Conservation (phyloP, 2,797 vertebrate genomes). For the Corythornis leucogaster region DNA sequence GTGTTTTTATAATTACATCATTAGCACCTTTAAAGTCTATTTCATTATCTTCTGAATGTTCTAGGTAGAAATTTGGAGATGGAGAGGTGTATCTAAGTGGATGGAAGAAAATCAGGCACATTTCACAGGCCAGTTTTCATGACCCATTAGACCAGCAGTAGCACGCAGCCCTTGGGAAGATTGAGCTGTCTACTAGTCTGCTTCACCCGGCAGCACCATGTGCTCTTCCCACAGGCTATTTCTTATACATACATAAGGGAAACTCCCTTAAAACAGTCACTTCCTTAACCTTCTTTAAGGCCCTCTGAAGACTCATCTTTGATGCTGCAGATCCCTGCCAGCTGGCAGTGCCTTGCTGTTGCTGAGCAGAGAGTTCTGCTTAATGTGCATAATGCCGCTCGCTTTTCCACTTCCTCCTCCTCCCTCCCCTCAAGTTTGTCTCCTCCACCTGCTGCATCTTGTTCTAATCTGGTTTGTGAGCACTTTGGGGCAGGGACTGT, state of each 20-base stretch:
- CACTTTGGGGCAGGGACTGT: conserved; percentile 61
- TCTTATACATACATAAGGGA: conserved; percentile 43
- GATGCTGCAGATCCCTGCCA: conserved; percentile 50
- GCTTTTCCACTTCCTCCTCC: conserved; percentile 53
- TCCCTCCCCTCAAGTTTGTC: conserved; percentile 51
- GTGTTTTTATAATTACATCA: conserved; percentile 25
- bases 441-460: conserved; percentile 68
- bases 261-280: conserved; percentile 57
- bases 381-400: neutral
- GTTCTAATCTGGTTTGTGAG: conserved; percentile 59
- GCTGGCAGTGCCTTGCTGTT: conserved; percentile 39
- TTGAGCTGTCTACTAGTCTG: neutral
- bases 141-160: neutral
- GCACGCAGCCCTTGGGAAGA: neutral
- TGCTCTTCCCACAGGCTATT: conserved; percentile 36
- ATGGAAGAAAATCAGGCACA: neutral
- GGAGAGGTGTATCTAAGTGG: neutral
- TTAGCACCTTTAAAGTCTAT: conserved; percentile 8
- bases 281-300: conserved; percentile 46
- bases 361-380: conserved; percentile 62
- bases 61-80: neutral
- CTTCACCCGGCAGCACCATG: conserved; percentile 14
- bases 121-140: neutral
- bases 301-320: conserved; percentile 34
- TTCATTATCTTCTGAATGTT: neutral